Base-by-base conservation (phyloP, 2,113 vertebrate species). In the Lota lota region DNA sequence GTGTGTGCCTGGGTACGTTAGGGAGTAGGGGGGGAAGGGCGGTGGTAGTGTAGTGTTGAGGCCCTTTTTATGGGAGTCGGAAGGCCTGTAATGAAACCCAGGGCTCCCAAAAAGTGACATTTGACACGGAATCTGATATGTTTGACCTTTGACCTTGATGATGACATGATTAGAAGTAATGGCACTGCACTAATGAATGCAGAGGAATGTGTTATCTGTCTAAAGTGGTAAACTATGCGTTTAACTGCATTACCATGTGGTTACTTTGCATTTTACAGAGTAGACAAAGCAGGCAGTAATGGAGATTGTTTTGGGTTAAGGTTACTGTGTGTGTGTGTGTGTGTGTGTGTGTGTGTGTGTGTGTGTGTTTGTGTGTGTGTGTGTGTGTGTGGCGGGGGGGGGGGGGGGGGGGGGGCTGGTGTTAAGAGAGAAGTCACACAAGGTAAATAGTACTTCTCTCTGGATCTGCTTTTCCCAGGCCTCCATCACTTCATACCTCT, bases 71-170 rank as follows among this genome's bases (percentile, higher is more conserved):
- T 77, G 51, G 68, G 69, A 77, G 77, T 83, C 78, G 58, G 68
- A 33, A 83, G 78, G 54, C 61, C 70, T 61, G 22, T 76, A 83
- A 84, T 78, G 74, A 79, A 83, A 81, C 47, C 80, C 40, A 63
- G 60, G 8, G 79, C 69, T 69, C 80, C 71, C 83, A 83, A 83
- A 89, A 88, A 77, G 83, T 70, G 83, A 81, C 77, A 73, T 78
- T 83, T 81, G 84, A 86, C 58, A 56, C 10, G 81, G 79, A 89
- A 88, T 83, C 72, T 79, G 84, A 90, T 76, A 82, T 82, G 82
- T 81, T 5, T 72, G 61, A 79, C 80, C 74, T 58, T 14, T 33
- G 82, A 78, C 63, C 56, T 70, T 64, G 0, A 68, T 61, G 64
- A 63, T 70, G 72, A 75, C 76, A 73, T 47, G 24, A 69, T 70